phyloP scores from a whole-genome alignment of 2,888 invertebrate species.

The Trachelus stipa region DNA sequence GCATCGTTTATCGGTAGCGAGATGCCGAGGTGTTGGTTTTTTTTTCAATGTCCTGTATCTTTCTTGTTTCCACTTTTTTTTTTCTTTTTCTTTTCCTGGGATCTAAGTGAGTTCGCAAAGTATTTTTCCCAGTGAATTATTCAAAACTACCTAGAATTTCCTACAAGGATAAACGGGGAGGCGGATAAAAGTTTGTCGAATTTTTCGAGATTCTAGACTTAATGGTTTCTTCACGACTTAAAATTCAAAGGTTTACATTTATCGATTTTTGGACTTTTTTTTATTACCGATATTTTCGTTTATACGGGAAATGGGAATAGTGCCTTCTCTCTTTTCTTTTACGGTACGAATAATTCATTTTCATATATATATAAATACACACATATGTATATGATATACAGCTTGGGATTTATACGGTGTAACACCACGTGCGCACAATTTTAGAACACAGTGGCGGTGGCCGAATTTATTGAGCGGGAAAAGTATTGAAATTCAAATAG shows the following conservation, averaged over 20 bases:
- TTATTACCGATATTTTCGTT: neutral
- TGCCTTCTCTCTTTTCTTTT: neutral
- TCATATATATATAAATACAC: too few species aligned
- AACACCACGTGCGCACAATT: neutral
- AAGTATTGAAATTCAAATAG: neutral
- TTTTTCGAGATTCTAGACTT: neutral
- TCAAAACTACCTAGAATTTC: neutral
- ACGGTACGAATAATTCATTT: neutral
- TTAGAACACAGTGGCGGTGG: neutral
- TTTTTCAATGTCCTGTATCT: neutral
- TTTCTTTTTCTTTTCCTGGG: neutral
- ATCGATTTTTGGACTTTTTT: neutral
- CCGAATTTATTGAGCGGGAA: neutral
- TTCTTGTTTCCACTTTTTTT: too few species aligned
- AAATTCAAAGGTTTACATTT: neutral
- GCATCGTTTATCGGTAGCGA: neutral
- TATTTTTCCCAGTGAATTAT: neutral
- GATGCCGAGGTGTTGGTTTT: neutral
- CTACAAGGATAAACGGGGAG: neutral
- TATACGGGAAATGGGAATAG: neutral
- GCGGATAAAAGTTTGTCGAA: neutral
- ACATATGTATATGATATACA: neutral
- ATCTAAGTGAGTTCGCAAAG: neutral
- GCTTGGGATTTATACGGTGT: neutral
- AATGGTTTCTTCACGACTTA: neutral